These are phyloP conservation scores for Stictocephala bisonia DNA, from an alignment of 2,888 invertebrate species.

Conservation along the genomic window DNA sequence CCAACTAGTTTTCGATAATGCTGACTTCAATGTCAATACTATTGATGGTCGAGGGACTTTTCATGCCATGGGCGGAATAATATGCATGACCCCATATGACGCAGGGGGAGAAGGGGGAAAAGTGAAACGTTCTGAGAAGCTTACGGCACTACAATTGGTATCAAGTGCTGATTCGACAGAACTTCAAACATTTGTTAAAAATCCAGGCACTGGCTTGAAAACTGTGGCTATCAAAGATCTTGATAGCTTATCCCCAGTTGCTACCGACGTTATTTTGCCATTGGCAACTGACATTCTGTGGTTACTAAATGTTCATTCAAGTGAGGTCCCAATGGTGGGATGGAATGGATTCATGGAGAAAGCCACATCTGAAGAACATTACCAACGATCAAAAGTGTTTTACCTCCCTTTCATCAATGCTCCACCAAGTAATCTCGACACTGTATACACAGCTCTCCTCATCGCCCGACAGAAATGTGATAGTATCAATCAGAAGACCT, in stretches of 20 bases:
- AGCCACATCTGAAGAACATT: slow-evolving; percentile 25
- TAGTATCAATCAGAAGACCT: slow-evolving; percentile 51
- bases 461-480: slow-evolving; percentile 54
- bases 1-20: no score
- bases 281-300: slow-evolving; percentile 22
- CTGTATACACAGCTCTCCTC: slow-evolving; percentile 60
- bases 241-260: slow-evolving; percentile 18
- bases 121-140: background rate
- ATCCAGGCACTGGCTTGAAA: slow-evolving; percentile 25
- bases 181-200: slow-evolving; percentile 22
- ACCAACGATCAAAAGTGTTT: background rate
- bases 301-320: slow-evolving; percentile 20
- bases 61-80: no score
- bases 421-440: slow-evolving; percentile 60
- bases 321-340: slow-evolving; percentile 28
- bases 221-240: slow-evolving; percentile 27
- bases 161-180: slow-evolving; percentile 18
- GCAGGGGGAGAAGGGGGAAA: background rate
- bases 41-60: no score
- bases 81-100: no score
- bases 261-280: background rate
- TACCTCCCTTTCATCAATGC: slow-evolving; percentile 58
- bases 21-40: no score
- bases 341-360: slow-evolving; percentile 34
- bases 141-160: slow-evolving; percentile 25